A percentile compares a stretch with the other conserved stretches of the same genome.
Evolutionary conservation across 2,113 vertebrate genomes (phyloP).

Genomic region (Pica pica): DNA sequence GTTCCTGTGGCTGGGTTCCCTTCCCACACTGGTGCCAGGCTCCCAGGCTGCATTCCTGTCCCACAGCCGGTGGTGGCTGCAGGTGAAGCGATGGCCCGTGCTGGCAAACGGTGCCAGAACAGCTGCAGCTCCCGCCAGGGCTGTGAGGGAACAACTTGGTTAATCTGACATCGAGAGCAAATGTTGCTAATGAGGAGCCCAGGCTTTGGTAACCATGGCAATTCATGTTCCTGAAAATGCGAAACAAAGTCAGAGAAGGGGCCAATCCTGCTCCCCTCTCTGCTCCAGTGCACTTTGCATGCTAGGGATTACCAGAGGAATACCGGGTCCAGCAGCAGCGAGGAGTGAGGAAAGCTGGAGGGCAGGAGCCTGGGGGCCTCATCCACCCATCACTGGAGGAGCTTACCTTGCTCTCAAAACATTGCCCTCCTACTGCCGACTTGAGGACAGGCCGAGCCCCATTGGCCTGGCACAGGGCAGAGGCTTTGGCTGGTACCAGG

Average conservation of each 20-base stretch:
- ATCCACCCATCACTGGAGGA: background rate
- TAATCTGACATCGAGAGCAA: conserved; percentile 57
- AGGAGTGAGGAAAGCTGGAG: background rate
- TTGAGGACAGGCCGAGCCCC: background rate
- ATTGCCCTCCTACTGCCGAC: background rate
- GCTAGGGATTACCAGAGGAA: background rate
- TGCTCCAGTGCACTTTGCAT: rapidly evolving
- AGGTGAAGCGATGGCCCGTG: background rate
- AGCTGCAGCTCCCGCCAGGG: background rate
- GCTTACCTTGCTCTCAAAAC: background rate
- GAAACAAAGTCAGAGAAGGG: background rate
- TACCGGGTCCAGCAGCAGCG: rapidly evolving
- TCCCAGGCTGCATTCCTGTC: background rate
- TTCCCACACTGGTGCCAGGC: background rate
- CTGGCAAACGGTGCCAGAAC: background rate
- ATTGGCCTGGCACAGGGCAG: background rate
- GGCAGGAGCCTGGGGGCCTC: background rate
- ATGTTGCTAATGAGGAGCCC: conserved; percentile 56
- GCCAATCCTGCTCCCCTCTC: background rate
- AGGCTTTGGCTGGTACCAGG: background rate
- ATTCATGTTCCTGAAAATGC: conserved; percentile 25
- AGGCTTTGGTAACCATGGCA: conserved; percentile 64
- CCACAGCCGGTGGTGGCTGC: background rate
- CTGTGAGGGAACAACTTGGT: conserved; percentile 9
- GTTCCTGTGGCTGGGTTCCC: background rate